Conservation (phyloP, 2,113 vertebrate species). For the Sebastes fasciatus region DNA sequence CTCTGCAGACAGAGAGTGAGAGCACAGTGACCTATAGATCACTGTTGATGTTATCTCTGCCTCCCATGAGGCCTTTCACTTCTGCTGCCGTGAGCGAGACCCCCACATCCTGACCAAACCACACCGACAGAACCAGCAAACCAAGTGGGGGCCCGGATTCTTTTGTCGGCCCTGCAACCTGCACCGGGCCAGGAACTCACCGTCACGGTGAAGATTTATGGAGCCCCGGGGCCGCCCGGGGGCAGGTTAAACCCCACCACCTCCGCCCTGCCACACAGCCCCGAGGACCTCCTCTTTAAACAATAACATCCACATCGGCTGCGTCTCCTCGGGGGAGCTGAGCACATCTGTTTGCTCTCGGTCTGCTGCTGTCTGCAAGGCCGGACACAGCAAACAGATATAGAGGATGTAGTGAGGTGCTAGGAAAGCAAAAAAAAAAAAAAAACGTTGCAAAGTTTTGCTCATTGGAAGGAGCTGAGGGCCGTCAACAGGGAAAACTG, state of each 20-base stretch:
- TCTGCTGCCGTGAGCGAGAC: slow-evolving; percentile 42
- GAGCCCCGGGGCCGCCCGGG: slow-evolving; percentile 80
- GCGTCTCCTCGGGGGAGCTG: slow-evolving; percentile 79
- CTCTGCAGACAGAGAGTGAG: slow-evolving; percentile 77
- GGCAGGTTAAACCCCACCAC: slow-evolving; percentile 81
- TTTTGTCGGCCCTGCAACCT: slow-evolving; percentile 91
- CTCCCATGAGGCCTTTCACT: slow-evolving; percentile 82
- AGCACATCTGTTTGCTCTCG: slow-evolving; percentile 88
- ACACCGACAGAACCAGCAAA: slow-evolving; percentile 34
- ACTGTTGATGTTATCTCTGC: slow-evolving; percentile 91
- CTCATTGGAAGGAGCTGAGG: background rate
- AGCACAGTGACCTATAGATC: slow-evolving; percentile 85
- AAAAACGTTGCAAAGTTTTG: background rate
- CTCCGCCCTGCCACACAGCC: slow-evolving; percentile 83
- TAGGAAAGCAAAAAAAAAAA: background rate
- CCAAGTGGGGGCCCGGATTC: slow-evolving; percentile 77
- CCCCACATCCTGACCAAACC: slow-evolving; percentile 89
- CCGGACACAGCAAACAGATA: slow-evolving; percentile 25
- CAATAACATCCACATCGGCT: slow-evolving; percentile 90
- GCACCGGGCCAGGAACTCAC: slow-evolving; percentile 88
- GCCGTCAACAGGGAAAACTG: background rate
- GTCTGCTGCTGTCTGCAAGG: slow-evolving; percentile 78
- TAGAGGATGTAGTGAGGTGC: slow-evolving; percentile 6
- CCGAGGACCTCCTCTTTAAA: slow-evolving; percentile 90
- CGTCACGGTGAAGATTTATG: slow-evolving; percentile 94